phyloP scores from a whole-genome alignment of 2,888 invertebrate genomes.

The Branchellion lobata region DNA sequence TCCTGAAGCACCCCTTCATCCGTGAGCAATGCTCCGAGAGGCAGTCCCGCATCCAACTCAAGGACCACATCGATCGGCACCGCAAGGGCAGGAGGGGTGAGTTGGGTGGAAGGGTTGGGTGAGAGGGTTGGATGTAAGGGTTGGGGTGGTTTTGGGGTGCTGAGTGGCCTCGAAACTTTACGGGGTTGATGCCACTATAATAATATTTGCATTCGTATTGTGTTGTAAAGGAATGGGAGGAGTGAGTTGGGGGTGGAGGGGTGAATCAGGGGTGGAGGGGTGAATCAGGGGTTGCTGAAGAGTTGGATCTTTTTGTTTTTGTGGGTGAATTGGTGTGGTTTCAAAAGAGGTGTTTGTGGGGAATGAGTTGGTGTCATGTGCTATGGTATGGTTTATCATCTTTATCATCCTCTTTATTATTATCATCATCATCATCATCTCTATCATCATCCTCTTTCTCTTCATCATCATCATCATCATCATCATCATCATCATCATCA shows the following conservation, averaged over 20 bases:
- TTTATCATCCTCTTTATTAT: conserved; percentile 20
- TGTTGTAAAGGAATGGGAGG: no score
- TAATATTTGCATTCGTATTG: no score
- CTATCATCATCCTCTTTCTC: background rate
- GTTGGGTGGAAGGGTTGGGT: no score
- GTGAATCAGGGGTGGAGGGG: background rate
- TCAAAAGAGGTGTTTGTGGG: no score
- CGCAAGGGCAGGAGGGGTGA: conserved; percentile 55
- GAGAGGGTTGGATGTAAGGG: background rate
- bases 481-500: no score
- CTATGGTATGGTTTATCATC: no score
- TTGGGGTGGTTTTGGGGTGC: background rate
- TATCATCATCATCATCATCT: conserved; percentile 18
- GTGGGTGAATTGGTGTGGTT: background rate
- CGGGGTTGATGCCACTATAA: no score
- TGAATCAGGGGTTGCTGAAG: background rate
- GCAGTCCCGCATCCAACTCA: conserved; percentile 94
- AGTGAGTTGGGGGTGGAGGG: no score
- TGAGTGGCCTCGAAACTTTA: no score
- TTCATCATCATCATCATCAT: no score
- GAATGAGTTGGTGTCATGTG: no score
- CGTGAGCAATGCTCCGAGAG: conserved; percentile 97
- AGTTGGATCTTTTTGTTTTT: background rate
- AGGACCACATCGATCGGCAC: conserved; percentile 92
- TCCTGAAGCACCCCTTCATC: conserved; percentile 94